Conservation (phyloP, 2,888 invertebrate genomes). For the Apocheima hispidaria region DNA sequence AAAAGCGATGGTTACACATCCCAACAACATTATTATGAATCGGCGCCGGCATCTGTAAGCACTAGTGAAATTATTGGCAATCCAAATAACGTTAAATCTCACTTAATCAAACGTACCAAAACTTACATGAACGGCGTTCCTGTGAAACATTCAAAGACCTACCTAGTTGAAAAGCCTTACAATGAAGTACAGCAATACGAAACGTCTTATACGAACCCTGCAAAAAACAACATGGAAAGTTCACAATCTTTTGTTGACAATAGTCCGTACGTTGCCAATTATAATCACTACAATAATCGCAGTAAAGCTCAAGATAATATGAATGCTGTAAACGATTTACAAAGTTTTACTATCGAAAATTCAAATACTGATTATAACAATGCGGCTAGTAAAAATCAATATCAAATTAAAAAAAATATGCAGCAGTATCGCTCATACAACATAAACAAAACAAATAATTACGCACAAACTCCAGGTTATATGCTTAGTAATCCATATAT, state of each 20-base stretch:
- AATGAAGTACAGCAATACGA: not conserved
- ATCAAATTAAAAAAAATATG: not conserved
- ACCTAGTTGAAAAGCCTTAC: not conserved
- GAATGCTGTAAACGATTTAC: not conserved
- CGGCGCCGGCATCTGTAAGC: not conserved
- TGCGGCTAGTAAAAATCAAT: not conserved
- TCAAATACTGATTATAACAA: not conserved
- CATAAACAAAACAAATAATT: not conserved
- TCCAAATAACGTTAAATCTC: not conserved
- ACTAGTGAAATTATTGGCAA: not conserved
- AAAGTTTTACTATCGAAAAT: not conserved
- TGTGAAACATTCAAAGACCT: constrained; percentile 6
- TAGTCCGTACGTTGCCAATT: not conserved
- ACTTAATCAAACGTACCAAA: constrained; percentile 4
- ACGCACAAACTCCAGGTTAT: not conserved
- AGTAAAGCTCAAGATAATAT: too few species aligned
- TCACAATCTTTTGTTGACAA: not conserved
- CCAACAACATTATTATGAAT: not conserved
- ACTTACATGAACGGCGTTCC: constrained; percentile 1
- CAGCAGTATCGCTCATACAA: not conserved
- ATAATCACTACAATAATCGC: not conserved
- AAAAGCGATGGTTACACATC: not conserved
- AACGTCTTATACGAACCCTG: not conserved
- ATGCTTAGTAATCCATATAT: not conserved
- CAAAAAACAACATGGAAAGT: not conserved